Percentiles rank a stretch among this genome's conserved stretches.
Conservation (phyloP, 35 echinoderm and acorn worm species). For the Eucidaris tribuloides region DNA sequence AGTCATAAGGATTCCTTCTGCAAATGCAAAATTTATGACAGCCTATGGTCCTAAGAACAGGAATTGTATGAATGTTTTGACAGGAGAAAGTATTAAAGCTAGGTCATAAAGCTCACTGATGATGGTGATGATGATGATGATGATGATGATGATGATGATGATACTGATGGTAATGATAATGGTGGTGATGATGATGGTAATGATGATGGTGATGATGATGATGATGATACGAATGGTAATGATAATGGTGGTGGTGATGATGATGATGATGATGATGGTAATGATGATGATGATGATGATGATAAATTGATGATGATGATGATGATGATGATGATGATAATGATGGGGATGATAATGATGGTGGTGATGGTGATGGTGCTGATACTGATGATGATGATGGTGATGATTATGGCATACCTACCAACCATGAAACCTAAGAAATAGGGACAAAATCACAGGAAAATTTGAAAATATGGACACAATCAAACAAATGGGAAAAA, state of each 20-base stretch:
- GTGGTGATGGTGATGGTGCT: background rate
- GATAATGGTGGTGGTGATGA: background rate
- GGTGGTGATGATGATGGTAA: background rate
- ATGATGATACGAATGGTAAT: too few species aligned
- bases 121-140: background rate
- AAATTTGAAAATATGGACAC: too few species aligned
- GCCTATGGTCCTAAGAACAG: background rate
- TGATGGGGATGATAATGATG: too few species aligned
- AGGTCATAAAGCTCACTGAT: background rate
- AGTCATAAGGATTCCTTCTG: background rate
- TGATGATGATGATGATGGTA: background rate
- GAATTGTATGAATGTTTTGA: background rate
- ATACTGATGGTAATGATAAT: too few species aligned
- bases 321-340: too few species aligned
- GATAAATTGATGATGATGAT: too few species aligned
- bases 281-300: constrained; percentile 3
- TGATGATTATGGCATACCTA: background rate
- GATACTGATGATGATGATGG: constrained; percentile 3
- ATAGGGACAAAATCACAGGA: too few species aligned
- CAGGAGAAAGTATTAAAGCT: background rate
- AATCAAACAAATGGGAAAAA: too few species aligned
- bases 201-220: background rate
- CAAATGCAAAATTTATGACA: background rate
- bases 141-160: too few species aligned
- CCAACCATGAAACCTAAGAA: too few species aligned